Conservation (phyloP, 2,888 invertebrate genomes). For the Bombylius major region DNA sequence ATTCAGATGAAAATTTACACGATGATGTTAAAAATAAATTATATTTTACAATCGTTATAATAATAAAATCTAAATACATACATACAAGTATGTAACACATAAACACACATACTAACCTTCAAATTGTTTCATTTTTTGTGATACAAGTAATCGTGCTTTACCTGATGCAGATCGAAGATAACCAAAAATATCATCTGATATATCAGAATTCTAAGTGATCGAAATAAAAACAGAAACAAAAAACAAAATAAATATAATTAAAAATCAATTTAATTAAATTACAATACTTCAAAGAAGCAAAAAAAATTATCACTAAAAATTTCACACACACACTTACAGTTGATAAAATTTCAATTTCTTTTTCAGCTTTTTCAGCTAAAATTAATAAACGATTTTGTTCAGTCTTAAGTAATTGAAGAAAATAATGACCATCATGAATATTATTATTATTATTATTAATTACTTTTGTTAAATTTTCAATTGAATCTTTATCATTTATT, state of each 20-base stretch:
- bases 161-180: slow-evolving; percentile 78
- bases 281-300: too few relatives aligned
- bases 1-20: too few relatives aligned
- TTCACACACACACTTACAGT: slow-evolving; percentile 18
- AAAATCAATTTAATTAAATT: slow-evolving; percentile 5
- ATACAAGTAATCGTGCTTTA: slow-evolving; percentile 76
- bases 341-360: slow-evolving; percentile 48
- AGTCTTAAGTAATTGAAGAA: slow-evolving; percentile 57
- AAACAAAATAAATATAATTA: slow-evolving; percentile 8
- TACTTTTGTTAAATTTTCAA: background rate
- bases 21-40: too few relatives aligned
- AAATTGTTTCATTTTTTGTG: slow-evolving; percentile 93
- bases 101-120: slow-evolving; percentile 45
- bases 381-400: slow-evolving; percentile 58
- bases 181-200: slow-evolving; percentile 70
- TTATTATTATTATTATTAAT: slow-evolving; percentile 36
- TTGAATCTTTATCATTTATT: too few relatives aligned
- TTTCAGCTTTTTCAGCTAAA: slow-evolving; percentile 55
- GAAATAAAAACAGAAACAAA: slow-evolving; percentile 4
- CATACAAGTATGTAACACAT: too few relatives aligned
- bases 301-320: background rate
- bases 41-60: too few relatives aligned
- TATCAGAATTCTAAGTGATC: slow-evolving; percentile 35
- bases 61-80: background rate
- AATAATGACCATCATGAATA: slow-evolving; percentile 56